phyloP scores from a whole-genome alignment of 2,113 vertebrate species.

The Xyliphius kryptos region DNA sequence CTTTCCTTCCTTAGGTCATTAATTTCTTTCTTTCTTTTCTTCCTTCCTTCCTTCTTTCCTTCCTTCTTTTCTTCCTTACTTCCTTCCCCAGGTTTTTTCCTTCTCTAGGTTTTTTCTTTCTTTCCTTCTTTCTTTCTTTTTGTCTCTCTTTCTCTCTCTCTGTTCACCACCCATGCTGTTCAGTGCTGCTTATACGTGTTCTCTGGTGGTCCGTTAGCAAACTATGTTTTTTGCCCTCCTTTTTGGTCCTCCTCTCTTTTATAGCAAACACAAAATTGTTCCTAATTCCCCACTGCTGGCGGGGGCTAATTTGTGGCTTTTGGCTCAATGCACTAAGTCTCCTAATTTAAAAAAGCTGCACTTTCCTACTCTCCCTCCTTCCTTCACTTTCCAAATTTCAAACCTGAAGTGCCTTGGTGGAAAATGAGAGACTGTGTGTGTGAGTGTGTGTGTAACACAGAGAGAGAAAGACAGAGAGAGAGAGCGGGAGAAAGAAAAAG shows the following conservation, averaged over 20 bases:
- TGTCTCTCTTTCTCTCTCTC: neutral
- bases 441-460: too few species aligned
- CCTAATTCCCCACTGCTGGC: too few species aligned
- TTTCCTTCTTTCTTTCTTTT: neutral
- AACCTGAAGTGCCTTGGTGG: too few species aligned
- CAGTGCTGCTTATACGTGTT: conserved; percentile 51
- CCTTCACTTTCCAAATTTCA: too few species aligned
- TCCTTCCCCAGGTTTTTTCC: neutral
- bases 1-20: too few species aligned
- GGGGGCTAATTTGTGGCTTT: conserved; percentile 74
- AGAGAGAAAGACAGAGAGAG: too few species aligned
- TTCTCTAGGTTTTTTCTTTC: neutral
- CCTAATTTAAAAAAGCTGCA: conserved; percentile 72
- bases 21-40: neutral
- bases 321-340: conserved; percentile 66
- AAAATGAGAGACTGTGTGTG: too few species aligned
- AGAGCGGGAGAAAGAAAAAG: too few species aligned
- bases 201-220: conserved; percentile 68
- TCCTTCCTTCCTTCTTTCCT: neutral
- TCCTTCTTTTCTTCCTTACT: neutral
- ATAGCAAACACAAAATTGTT: conserved; percentile 73
- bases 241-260: conserved; percentile 58
- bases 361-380: too few species aligned
- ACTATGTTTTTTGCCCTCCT: conserved; percentile 61
- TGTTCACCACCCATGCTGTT: conserved; percentile 62